These are phyloP conservation scores for Rhopilema esculentum DNA, from an alignment of 30 jellyfish, hydroid and myxozoan genomes.

Conservation along the genomic window DNA sequence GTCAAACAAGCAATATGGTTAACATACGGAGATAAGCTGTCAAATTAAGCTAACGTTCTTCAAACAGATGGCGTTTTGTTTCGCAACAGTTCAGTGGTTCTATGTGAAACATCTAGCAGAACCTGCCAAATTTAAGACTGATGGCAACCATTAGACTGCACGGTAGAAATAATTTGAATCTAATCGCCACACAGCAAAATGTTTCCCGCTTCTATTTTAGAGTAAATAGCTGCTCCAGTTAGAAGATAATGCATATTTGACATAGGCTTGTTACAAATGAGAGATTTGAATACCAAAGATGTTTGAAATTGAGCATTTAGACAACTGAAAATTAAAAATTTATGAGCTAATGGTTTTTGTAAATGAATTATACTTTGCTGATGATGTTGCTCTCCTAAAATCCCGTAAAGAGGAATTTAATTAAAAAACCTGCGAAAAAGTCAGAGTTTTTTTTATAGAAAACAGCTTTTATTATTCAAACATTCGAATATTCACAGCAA, in stretches of 20 bases:
- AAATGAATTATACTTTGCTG: not conserved
- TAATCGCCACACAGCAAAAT: no score
- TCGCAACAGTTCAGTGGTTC: not conserved
- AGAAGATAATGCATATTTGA: no score
- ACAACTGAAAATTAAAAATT: not conserved
- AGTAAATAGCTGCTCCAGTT: not conserved
- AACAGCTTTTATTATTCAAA: no score
- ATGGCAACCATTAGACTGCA: no score
- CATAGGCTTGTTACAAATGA: not conserved
- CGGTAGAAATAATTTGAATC: no score
- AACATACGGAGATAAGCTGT: not conserved
- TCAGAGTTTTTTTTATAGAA: no score
- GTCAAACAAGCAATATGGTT: not conserved
- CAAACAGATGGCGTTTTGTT: no score
- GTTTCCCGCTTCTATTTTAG: not conserved
- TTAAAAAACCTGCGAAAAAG: no score
- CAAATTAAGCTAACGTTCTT: not conserved
- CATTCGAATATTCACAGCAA: no score
- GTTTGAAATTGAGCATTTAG: not conserved
- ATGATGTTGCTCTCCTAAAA: no score
- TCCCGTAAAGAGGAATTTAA: no score
- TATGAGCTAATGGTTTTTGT: not conserved
- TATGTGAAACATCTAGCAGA: not conserved
- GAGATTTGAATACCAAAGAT: not conserved
- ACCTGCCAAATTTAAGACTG: no score